Conservation (phyloP, 2,113 vertebrate species). For the Oreochromis niloticus region DNA sequence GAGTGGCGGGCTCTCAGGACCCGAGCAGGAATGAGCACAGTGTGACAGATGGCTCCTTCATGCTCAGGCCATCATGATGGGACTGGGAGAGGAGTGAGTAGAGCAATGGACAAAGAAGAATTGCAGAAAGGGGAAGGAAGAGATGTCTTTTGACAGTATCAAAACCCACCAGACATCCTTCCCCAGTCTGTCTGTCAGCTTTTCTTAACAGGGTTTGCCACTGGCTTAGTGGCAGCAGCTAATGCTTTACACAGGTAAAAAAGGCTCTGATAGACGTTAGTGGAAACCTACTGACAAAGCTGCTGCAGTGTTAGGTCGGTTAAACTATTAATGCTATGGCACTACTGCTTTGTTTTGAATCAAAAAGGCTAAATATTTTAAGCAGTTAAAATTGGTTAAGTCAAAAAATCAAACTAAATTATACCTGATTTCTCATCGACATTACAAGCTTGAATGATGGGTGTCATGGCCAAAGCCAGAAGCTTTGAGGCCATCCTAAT, state of each 20-base stretch:
- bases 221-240: constrained; percentile 18
- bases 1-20: constrained; percentile 70
- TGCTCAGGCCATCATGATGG: constrained; percentile 65
- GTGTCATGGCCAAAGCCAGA: background rate
- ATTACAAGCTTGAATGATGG: background rate
- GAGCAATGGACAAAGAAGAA: constrained; percentile 40
- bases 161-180: constrained; percentile 58
- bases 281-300: constrained; percentile 19
- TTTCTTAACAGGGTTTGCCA: constrained; percentile 33
- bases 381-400: background rate
- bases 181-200: constrained; percentile 41
- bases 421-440: background rate
- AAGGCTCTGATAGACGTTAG: constrained; percentile 15
- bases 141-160: constrained; percentile 64
- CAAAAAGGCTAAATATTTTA: background rate
- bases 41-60: constrained; percentile 66
- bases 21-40: constrained; percentile 38
- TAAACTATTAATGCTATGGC: background rate
- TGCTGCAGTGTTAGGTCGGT: background rate
- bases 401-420: background rate
- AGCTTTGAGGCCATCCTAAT: background rate
- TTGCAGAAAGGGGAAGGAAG: constrained; percentile 32
- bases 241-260: background rate
- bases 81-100: constrained; percentile 25
- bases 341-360: background rate